Evolutionary conservation across 2,113 vertebrate species (phyloP), one percentile per base, ranked within the genome.

Genomic region (Onychorhynchus coronatus): DNA sequence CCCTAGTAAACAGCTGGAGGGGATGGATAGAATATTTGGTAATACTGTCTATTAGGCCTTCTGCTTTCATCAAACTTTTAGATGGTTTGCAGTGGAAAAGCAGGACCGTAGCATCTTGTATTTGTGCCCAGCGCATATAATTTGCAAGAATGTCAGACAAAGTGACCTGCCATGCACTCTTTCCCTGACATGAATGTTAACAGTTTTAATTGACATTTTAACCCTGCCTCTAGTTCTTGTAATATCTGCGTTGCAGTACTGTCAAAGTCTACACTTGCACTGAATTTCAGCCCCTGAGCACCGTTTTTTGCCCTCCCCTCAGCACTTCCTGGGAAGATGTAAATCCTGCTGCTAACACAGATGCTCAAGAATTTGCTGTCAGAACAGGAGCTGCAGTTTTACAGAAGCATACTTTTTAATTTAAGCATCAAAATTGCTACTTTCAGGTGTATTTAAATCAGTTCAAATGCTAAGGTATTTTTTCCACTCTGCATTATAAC

Each of bases 1-100:
- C 25, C 66, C 61, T 35, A 47, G 65, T 12, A 87, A 95, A 93
- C 95, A 96, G 95, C 88, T 95, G 93, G 76, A 92, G 65, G 73
- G 73, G 68, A 50, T 49, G 85, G 63, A 35, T 8, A 37, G 76
- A 86, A 41, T 86, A 72, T 72, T 47, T 78, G 68, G 59, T 85
- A 88, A 44, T 71, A 75, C 2, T 52, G 30, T 65, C 80, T 72
- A 49, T 75, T 84, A 92, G 88, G 89, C 74, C 88, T 74, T 83
- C 59, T 93, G 37, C 35, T 83, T 74, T 85, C 82, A 86, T 92
- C 76, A 81, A 46, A 86, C 47, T 88, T 75, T 15, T 28, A 67
- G 71, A 90, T 16, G 47, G 42, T 24, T 81, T 81, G 65, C 72
- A 78, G 39, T 61, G 28, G 44, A 78, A 86, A 93, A 84, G 42